phyloP scores from a whole-genome alignment of 2,797 vertebrate species.

The Cephalopachus bancanus region DNA sequence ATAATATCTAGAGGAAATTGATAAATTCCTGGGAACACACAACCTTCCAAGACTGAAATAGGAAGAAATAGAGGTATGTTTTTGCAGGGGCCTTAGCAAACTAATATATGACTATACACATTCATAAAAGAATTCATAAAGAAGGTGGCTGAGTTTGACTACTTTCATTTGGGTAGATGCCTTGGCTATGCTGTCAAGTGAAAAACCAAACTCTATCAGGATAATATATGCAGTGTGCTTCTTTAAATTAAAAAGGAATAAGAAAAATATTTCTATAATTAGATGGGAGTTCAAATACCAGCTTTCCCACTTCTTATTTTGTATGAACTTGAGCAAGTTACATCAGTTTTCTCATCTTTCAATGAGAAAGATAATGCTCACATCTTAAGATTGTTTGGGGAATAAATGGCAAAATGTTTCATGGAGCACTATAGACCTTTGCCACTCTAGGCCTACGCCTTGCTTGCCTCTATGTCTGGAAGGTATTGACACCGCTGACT shows the following conservation, averaged over 20 bases:
- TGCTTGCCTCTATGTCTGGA: neutral
- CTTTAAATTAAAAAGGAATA: neutral
- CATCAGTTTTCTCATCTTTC: neutral
- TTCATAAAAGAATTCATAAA: neutral
- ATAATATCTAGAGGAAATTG: too few species aligned
- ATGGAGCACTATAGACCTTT: neutral
- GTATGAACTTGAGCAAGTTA: neutral
- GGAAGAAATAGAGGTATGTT: neutral
- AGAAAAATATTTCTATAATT: neutral
- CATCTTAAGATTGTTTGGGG: neutral
- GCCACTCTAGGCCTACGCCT: neutral
- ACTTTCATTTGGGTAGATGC: neutral
- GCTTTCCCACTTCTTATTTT: neutral
- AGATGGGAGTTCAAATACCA: neutral
- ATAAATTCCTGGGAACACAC: too few species aligned
- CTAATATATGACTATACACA: accelerated
- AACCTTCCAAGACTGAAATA: too few species aligned
- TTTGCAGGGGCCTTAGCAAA: neutral
- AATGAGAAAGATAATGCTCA: neutral
- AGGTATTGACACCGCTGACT: neutral
- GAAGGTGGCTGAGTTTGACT: neutral
- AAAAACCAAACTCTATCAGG: neutral
- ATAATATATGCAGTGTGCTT: neutral
- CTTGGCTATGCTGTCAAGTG: neutral
- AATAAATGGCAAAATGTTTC: neutral